Evolutionary conservation across 92 coral and sea anemone species (phyloP), one percentile per base, ranked within the genome.

Genomic region (Palythoa grandis): DNA sequence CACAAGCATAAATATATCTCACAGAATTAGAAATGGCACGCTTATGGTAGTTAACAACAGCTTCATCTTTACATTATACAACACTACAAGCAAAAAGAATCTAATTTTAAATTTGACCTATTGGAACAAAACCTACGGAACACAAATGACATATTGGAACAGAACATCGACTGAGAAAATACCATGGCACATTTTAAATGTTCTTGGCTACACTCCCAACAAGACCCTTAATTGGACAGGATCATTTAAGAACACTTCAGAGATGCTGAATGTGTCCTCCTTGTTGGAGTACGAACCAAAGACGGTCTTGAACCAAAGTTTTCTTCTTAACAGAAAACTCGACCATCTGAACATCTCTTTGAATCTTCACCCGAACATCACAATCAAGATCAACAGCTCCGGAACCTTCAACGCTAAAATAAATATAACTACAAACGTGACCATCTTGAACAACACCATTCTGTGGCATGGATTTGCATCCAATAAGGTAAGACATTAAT

Each of bases 391-490:
- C 5, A 92, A 92, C 88, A 72, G 90, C 82, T 92, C 95, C 29
- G 95, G 95, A 16, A 89, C 89, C 47, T 87, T 92, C 87, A 77
- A 72, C 75, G 77, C 78, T 10, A 88, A 79, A 29, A 87, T 92
- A 9, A 87, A 90, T 38, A 76, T 72, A 0, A 87, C 84, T 6
- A 87, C 89, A 1, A 90, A 92, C 52, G 79, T 90, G 15, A 90
- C 92, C 54, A 38, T 70, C 3, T 66, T 25, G 79, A 92, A 92
- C 80, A 86, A 90, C n/a, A 90, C 88, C 1, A 71, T 84, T 17
- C 72, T 90, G 70, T 92, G 93, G 95, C 70, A 79, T 56, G 91
- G 89, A 37, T 87, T 77, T 80, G 77, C 77, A n/a, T 83, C 93
- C 83, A 74, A 90, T 47, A 68, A 68, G 87, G 84, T 79, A 43